A percentile compares a stretch with the other conserved stretches of the same genome.
Conservation (phyloP, 2,113 vertebrate species). For the Petrocephalus microphthalmus region DNA sequence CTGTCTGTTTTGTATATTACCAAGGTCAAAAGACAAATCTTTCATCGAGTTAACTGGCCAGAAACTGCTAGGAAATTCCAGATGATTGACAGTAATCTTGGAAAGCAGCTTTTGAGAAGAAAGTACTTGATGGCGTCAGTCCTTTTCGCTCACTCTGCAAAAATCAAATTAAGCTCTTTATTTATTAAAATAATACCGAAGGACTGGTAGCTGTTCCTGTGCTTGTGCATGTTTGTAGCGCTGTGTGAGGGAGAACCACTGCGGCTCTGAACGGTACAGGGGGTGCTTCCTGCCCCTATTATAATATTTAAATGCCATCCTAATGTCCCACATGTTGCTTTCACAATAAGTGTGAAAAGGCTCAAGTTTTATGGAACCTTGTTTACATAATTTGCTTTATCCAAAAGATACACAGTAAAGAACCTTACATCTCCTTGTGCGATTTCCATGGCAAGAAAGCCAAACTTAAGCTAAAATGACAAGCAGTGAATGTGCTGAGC, state of each 20-base stretch:
- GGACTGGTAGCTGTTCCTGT: neutral
- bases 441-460: neutral
- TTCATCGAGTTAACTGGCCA: neutral
- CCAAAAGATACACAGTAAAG: neutral
- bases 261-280: neutral
- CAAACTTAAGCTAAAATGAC: neutral
- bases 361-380: neutral
- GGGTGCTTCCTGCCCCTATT: neutral
- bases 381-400: neutral
- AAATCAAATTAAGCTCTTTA: neutral
- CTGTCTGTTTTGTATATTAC: neutral
- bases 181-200: neutral
- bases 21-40: conserved; percentile 9
- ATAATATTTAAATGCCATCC: neutral
- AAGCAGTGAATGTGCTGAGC: neutral
- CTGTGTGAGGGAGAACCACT: neutral
- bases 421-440: neutral
- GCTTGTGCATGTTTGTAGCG: neutral
- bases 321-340: conserved; percentile 8
- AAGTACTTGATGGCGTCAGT: neutral
- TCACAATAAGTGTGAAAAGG: neutral
- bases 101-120: neutral
- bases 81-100: neutral
- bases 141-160: neutral
- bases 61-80: neutral